Evolutionary conservation across 2,888 invertebrate genomes (phyloP).

Genomic region (Aspidapion aeneum): DNA sequence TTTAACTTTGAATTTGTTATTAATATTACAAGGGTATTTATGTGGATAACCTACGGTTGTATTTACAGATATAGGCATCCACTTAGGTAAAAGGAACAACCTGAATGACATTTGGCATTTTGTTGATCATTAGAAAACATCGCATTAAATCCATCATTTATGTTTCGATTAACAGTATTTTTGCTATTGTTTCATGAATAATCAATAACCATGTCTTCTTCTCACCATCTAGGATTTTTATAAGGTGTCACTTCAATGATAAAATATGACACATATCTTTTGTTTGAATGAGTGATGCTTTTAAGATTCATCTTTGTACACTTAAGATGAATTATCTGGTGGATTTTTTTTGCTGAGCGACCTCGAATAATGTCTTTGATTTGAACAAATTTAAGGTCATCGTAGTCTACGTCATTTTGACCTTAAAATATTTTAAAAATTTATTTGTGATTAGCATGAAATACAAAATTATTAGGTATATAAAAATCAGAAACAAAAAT

Average conservation of each 20-base stretch:
- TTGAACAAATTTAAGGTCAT: too few relatives aligned
- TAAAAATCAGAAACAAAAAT: too few relatives aligned
- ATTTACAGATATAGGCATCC: too few relatives aligned
- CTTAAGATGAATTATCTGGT: neutral
- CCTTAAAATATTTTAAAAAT: too few relatives aligned
- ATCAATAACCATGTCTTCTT: neutral
- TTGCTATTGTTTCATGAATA: neutral
- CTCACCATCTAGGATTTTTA: neutral
- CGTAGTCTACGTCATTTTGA: too few relatives aligned
- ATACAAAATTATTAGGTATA: too few relatives aligned
- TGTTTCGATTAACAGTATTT: neutral
- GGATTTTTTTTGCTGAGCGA: neutral
- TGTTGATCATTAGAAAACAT: neutral
- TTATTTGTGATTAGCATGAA: too few relatives aligned
- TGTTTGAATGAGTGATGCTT: neutral
- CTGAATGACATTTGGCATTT: neutral
- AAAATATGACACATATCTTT: neutral
- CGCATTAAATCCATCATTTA: neutral
- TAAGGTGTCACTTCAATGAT: neutral
- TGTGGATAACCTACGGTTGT: too few relatives aligned
- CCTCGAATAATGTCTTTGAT: neutral
- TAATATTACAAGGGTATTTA: too few relatives aligned
- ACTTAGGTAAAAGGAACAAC: too few relatives aligned
- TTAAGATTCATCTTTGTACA: neutral
- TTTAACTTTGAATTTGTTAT: too few relatives aligned